Conservation (phyloP, 53 echinoderm and acorn worm species). For the Paracentrotus lividus region DNA sequence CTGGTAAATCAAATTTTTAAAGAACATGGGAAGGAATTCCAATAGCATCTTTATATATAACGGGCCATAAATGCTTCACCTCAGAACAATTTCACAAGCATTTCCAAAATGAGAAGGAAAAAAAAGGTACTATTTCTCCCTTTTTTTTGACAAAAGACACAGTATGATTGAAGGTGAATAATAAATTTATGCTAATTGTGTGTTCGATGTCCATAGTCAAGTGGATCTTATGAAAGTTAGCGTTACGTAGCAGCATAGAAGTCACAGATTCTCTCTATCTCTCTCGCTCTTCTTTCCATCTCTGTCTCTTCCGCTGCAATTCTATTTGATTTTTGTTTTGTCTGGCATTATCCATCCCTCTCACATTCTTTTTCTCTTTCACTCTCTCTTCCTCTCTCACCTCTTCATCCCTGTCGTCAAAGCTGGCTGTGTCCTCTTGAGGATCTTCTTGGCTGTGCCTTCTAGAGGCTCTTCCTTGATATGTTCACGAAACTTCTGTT, state of each 20-base stretch:
- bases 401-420: conserved; percentile 91
- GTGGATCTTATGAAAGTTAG: neutral
- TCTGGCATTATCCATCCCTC: neutral
- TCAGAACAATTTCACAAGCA: too few relatives aligned
- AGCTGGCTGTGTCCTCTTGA: conserved; percentile 91
- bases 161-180: neutral
- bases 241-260: neutral
- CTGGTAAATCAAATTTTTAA: too few relatives aligned
- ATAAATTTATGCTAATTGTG: neutral
- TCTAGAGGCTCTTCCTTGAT: conserved; percentile 89
- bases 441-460: conserved; percentile 85
- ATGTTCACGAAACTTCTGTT: conserved; percentile 97
- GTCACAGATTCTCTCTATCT: neutral
- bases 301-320: too few relatives aligned
- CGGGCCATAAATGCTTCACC: too few relatives aligned
- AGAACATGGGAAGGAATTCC: neutral
- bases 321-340: neutral
- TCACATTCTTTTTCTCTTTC: neutral
- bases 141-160: neutral
- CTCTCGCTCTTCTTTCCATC: neutral
- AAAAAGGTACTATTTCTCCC: neutral
- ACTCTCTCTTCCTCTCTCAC: conserved; percentile 52
- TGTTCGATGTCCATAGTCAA: neutral
- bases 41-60: neutral
- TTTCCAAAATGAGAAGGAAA: neutral